phyloP scores from a whole-genome alignment of 1,140 invertebrate genomes.

The Gerris buenoi region DNA sequence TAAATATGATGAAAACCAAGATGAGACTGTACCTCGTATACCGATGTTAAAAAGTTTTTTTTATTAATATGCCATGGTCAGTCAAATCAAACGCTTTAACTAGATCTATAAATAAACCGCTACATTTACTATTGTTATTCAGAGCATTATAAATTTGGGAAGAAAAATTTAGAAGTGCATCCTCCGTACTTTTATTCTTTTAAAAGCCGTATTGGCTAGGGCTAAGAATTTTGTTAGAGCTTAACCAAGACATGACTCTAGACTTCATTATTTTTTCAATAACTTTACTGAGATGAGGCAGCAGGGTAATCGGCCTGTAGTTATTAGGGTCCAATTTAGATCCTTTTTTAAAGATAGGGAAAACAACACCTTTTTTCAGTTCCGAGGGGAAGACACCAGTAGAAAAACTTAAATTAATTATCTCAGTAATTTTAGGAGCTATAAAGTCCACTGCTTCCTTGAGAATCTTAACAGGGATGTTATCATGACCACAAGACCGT shows the following conservation, averaged over 20 bases:
- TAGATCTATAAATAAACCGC: background rate
- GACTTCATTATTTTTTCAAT: background rate
- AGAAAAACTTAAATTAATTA: no score
- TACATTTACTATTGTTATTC: background rate
- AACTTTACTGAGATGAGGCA: background rate
- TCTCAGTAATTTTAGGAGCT: no score
- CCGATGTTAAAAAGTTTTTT: background rate
- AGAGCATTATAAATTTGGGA: background rate
- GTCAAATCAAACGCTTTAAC: background rate
- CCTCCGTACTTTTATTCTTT: background rate
- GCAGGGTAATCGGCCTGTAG: background rate
- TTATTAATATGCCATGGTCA: background rate
- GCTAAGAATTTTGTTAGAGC: background rate
- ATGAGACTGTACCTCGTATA: background rate
- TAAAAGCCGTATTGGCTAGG: background rate
- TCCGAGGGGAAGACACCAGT: no score
- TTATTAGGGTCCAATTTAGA: background rate
- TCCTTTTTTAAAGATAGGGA: background rate
- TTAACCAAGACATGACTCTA: background rate
- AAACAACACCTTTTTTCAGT: background rate
- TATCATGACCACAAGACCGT: no score
- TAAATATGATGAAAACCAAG: background rate
- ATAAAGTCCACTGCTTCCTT: no score
- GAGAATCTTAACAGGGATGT: no score
- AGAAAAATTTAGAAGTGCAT: background rate